Evolutionary conservation across 2,888 invertebrate genomes (phyloP), one percentile per base, ranked within the genome.

Genomic region (Zaprionus obscuricornis): DNA sequence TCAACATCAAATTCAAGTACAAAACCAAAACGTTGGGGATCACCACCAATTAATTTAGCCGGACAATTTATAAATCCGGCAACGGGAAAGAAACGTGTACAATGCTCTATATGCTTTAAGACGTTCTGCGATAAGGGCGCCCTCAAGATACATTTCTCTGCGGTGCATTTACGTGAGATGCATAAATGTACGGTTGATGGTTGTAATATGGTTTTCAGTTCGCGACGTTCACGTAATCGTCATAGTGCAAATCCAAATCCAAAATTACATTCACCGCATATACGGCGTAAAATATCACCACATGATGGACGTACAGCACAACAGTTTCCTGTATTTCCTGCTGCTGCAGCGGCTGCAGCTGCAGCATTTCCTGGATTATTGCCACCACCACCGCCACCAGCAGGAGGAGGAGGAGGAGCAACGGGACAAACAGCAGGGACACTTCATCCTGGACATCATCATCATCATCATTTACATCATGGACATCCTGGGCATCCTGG

Each of bases 121-220:
- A 99, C 99, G 11, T 99, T 99, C 91, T 99, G 99, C 92, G 99
- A 99, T 92, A 99, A 99, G 92, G 99, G 99, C 66, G 99, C 99
- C 2, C 92, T 99, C 14, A 99, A 99, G 91, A 99, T 99, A 3
- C 99, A 99, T 90, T 99, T 98, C 89, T 98, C 98, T 42, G 99
- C 99, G 0, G 99, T 99, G 8, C 99, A 99, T 89, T 91, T 99
- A 57, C 94, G 98, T 27, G 99, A 99, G 92, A 99, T 99, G 99
- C 99, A 99, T 91, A 97, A 97, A 91, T 99, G 99, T 89, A 98
- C 99, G 0, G 98, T 99, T 0, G 97, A 97, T 88, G 98, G 98
- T 0, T 99, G 99, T 91, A 98, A 96, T 88, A 98, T 98, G 97
- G 98, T 98, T 96, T 99, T 99, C 89, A 98, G 98, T 89, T 98